A percentile compares a stretch with the other conserved stretches of the same genome.
These are phyloP conservation scores for Hedychridium roseum DNA, from an alignment of 2,888 invertebrate species.

Conservation along the genomic window DNA sequence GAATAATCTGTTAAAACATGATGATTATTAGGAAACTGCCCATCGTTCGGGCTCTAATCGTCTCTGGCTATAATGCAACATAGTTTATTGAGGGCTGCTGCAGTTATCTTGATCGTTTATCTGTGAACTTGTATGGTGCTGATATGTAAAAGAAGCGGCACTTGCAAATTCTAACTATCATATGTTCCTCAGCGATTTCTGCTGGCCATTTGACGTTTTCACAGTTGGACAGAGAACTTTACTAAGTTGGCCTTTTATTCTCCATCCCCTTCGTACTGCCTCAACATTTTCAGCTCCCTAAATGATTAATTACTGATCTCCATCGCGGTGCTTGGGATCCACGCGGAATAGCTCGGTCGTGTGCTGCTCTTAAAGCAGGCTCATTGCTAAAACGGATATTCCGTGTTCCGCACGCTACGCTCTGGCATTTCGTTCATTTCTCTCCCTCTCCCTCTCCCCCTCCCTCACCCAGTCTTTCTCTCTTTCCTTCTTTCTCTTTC, in stretches of 20 bases:
- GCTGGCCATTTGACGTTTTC: constrained; percentile 58
- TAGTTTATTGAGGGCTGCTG: too few species aligned
- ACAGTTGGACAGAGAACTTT: constrained; percentile 32
- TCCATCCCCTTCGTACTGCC: constrained; percentile 7
- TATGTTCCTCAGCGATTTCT: too few species aligned
- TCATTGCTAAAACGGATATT: constrained; percentile 61
- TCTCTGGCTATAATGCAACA: too few species aligned
- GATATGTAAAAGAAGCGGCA: too few species aligned
- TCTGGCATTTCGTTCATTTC: constrained; percentile 29
- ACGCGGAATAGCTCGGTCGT: constrained; percentile 32
- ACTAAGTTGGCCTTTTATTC: constrained; percentile 38
- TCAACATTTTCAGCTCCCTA: constrained; percentile 32
- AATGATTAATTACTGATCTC: constrained; percentile 61
- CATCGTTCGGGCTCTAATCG: too few species aligned
- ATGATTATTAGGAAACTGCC: too few species aligned
- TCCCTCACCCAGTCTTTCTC: constrained; percentile 5
- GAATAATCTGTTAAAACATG: too few species aligned
- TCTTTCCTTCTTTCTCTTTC: constrained; percentile 12
- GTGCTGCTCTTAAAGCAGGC: constrained; percentile 45
- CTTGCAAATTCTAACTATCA: too few species aligned
- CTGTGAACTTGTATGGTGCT: too few species aligned
- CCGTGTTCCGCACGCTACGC: constrained; percentile 51
- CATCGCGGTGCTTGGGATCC: too few species aligned
- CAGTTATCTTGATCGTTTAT: too few species aligned
- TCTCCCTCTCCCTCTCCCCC: constrained; percentile 7